These are phyloP conservation scores for Acanthosepion esculentum DNA, from an alignment of 2,888 invertebrate species.

Conservation along the genomic window DNA sequence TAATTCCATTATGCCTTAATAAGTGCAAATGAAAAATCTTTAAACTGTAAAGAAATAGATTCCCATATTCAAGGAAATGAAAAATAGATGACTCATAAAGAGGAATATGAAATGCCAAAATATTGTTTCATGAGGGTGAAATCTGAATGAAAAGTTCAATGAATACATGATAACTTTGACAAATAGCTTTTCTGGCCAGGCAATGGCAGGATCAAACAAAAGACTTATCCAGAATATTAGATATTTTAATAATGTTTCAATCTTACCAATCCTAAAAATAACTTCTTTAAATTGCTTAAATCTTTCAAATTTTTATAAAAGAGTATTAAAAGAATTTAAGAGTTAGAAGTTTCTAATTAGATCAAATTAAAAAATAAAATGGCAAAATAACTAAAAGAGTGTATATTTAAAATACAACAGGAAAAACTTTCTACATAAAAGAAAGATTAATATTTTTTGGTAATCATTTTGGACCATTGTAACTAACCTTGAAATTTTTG, in stretches of 20 bases:
- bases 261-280: background rate
- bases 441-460: background rate
- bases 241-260: background rate
- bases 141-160: background rate
- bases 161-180: background rate
- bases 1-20: background rate
- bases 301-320: background rate
- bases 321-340: background rate
- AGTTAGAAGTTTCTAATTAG: background rate
- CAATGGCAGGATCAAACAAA: background rate
- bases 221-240: background rate
- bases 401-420: background rate
- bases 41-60: background rate
- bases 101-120: background rate
- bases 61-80: background rate
- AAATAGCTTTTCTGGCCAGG: background rate
- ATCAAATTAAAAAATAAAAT: slow-evolving; percentile 14
- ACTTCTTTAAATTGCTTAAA: background rate
- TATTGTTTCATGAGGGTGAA: background rate
- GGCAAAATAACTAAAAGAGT: background rate
- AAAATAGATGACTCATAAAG: background rate
- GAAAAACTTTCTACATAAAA: background rate
- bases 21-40: background rate
- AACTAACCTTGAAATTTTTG: slow-evolving; percentile 2
- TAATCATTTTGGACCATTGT: background rate